Percentiles rank a stretch among this genome's conserved stretches.
Conservation (phyloP, 2,113 vertebrate species). For the Cricetomys ansorgei region DNA sequence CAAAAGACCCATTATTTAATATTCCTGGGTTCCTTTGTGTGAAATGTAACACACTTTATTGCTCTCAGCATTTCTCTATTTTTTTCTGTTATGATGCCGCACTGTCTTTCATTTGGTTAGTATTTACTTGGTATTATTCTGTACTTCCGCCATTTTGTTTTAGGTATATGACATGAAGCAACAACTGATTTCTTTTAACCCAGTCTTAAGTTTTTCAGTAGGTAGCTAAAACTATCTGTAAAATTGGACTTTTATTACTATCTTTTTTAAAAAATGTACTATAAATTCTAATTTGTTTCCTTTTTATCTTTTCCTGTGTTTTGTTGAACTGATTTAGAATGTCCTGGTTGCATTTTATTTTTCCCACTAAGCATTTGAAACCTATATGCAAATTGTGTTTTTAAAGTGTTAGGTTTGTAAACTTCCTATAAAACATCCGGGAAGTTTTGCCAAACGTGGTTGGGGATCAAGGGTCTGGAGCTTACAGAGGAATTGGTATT, state of each 20-base stretch:
- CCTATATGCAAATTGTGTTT: slow-evolving; percentile 4
- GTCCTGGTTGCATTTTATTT: neutral
- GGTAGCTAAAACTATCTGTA: slow-evolving; percentile 15
- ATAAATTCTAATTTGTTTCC: neutral
- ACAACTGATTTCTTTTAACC: slow-evolving; percentile 22
- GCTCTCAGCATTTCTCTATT: neutral
- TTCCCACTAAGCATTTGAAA: neutral
- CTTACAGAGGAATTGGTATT: neutral
- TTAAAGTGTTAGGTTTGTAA: slow-evolving; percentile 20
- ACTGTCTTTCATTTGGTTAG: slow-evolving; percentile 31
- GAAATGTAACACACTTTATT: neutral
- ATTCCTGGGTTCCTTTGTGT: neutral
- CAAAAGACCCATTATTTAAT: neutral
- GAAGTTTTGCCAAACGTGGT: slow-evolving; percentile 11
- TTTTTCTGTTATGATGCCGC: neutral
- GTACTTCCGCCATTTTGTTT: slow-evolving; percentile 3
- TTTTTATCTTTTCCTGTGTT: neutral
- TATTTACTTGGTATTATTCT: slow-evolving; percentile 18
- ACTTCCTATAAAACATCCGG: neutral
- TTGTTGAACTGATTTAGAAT: slow-evolving; percentile 37
- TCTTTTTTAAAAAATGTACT: neutral
- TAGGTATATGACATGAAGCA: neutral
- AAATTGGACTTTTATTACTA: neutral
- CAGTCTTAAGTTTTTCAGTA: slow-evolving; percentile 21
- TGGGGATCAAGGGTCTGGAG: neutral